Base-by-base conservation (phyloP, 2,113 vertebrate species). In the Spea bombifrons region DNA sequence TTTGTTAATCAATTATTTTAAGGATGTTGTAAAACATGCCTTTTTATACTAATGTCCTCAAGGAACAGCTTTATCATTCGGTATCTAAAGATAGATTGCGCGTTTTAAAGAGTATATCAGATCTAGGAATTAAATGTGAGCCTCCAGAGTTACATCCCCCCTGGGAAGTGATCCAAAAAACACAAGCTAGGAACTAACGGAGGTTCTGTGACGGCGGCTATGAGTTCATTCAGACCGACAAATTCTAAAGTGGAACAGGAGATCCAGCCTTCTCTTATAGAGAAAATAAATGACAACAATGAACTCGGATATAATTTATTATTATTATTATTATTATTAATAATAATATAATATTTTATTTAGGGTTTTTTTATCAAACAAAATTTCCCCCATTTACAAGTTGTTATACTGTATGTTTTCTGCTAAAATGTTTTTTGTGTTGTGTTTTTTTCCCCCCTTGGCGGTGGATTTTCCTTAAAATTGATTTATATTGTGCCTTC, bases 1-100 rank as follows among this genome's bases (percentile, higher is more conserved):
- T 79, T 73, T 79, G 69, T 72, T 79, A 72, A 73, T 79, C 70
- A 46, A 73, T 79, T 72, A 55, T 79, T 79, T 79, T 73, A 73
- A 79, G 64, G 43, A 72, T 49, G 55, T 55, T 55, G 76, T 79
- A 79, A 73, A 79, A 55, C 61, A 13, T 79, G 57, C 10, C 61
- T 73, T 49, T 59, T 55, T 53, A 9, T 63, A 66, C 61, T 48
- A 66, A 55, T 53, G 69, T 73, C 70, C 76, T 79, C 69, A 2
- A 47, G 61, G 76, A 79, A 44, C 64, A 72, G 53, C 48, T 65
- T 30, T 79, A 73, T 73, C 30, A 66, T 76, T 79, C n/a, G 53
- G 68, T 72, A 52, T 55, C 66, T 45, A 73, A 46, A 73, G 30
- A 43, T 7, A 73, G 30, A 43, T 7, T 15, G 47, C 70, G 43